A percentile compares a stretch with the other conserved stretches of the same genome.
These are phyloP conservation scores for Mystacides longicornis DNA, from an alignment of 2,888 invertebrate species.

Conservation along the genomic window DNA sequence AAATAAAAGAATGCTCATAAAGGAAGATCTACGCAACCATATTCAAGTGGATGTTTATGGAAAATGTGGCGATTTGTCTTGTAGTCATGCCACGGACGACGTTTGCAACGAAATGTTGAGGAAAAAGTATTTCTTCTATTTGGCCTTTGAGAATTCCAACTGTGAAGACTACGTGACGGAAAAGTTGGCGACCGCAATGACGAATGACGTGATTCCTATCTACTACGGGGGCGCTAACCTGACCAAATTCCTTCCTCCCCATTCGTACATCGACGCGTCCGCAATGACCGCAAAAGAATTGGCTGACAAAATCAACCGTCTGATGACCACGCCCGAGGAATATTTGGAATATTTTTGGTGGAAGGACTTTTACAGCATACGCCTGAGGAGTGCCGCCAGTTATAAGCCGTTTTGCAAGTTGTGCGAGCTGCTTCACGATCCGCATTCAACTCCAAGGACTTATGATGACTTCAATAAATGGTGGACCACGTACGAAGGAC, in stretches of 20 bases:
- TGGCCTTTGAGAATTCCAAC: conserved; percentile 61
- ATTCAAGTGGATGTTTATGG: conserved; percentile 57
- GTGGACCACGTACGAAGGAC: conserved; percentile 16
- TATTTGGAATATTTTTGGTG: conserved; percentile 61
- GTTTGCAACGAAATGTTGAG: conserved; percentile 38
- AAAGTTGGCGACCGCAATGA: conserved; percentile 46
- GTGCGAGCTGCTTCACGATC: conserved; percentile 44
- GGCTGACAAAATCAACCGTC: conserved; percentile 47
- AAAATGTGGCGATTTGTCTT: conserved; percentile 46
- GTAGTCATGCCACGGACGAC: conserved; percentile 25
- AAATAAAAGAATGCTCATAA: conserved; percentile 39
- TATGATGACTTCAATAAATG: conserved; percentile 14
- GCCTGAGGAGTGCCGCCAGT: conserved; percentile 28
- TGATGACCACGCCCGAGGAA: conserved; percentile 45
- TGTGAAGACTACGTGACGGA: conserved; percentile 65
- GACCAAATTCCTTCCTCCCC: conserved; percentile 39
- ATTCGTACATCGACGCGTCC: conserved; percentile 59
- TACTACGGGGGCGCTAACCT: conserved; percentile 42
- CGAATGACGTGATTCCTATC: conserved; percentile 39
- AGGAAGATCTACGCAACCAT: conserved; percentile 44
- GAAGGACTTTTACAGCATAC: conserved; percentile 44
- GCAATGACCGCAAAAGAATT: conserved; percentile 50
- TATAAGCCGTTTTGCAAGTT: conserved; percentile 50
- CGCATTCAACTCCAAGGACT: conserved; percentile 2
- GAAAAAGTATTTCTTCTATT: conserved; percentile 58